These are phyloP conservation scores for Dimorphilus gyrociliatus DNA, from an alignment of 2,888 invertebrate genomes.

Conservation along the genomic window DNA sequence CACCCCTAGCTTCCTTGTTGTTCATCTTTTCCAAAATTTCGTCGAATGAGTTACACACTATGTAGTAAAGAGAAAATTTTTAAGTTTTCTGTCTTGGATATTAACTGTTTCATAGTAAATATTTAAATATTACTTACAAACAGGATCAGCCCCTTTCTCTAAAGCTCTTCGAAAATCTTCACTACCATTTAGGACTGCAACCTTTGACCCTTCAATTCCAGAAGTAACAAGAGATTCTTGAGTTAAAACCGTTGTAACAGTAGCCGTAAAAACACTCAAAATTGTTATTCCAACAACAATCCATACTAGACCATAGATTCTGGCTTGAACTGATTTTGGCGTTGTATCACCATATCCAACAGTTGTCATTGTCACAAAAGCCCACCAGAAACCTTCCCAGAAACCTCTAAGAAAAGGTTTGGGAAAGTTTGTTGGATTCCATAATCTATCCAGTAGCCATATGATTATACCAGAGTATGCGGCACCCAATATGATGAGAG, in stretches of 20 bases:
- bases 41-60: not conserved
- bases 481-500: conserved; percentile 9
- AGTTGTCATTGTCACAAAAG: conserved; percentile 11
- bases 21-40: not conserved
- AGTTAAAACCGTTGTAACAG: conserved; percentile 8
- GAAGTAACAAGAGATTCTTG: conserved; percentile 6
- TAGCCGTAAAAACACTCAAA: conserved; percentile 8
- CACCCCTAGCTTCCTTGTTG: not conserved
- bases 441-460: conserved; percentile 10
- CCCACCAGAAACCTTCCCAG: conserved; percentile 13
- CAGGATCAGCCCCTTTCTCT: not conserved
- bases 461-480: conserved; percentile 11
- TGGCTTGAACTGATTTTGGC: conserved; percentile 7
- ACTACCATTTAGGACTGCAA: conserved; percentile 2
- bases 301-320: conserved; percentile 8
- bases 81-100: too few species aligned
- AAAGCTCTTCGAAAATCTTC: conserved; percentile 1
- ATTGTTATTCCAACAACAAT: conserved; percentile 9
- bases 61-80: too few species aligned
- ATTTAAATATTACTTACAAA: conserved; percentile 4
- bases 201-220: not conserved
- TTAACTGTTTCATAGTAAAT: too few species aligned
- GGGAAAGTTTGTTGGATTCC: conserved; percentile 9
- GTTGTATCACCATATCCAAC: conserved; percentile 11
- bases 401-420: conserved; percentile 9